Conservation (phyloP, 2,888 invertebrate species). For the Sabatieria punctata region DNA sequence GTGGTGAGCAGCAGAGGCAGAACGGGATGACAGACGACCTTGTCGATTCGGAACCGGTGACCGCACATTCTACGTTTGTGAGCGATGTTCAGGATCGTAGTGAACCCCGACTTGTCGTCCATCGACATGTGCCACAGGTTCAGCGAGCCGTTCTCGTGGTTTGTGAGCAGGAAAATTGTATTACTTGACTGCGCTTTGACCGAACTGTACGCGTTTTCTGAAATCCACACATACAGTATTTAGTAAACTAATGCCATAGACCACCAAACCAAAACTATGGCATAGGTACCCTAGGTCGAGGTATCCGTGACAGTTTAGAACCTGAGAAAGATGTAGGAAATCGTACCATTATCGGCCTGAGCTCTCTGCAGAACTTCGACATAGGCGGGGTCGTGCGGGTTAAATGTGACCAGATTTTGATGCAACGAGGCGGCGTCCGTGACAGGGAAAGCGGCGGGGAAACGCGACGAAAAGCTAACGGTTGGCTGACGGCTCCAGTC, state of each 20-base stretch:
- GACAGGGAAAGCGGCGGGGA: constrained; percentile 85
- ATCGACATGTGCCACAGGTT: constrained; percentile 94
- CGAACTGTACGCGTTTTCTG: no score
- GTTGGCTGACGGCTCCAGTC: constrained; percentile 90
- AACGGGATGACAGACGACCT: constrained; percentile 95
- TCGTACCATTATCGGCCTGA: no score
- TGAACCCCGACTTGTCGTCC: constrained; percentile 80
- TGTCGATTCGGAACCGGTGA: constrained; percentile 81
- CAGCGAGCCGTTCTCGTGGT: constrained; percentile 87
- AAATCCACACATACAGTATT: no score
- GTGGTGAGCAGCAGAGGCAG: constrained; percentile 85
- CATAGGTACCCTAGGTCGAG: no score
- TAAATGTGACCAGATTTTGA: constrained; percentile 76
- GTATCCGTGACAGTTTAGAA: no score
- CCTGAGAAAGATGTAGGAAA: no score
- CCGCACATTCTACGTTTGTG: constrained; percentile 94
- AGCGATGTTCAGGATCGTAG: constrained; percentile 71
- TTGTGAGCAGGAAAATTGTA: constrained; percentile 45
- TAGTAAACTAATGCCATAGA: no score
- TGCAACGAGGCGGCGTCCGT: constrained; percentile 48
- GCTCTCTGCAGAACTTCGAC: constrained; percentile 10
- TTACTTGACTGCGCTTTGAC: neutral
- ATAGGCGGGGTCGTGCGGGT: constrained; percentile 43
- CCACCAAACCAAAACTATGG: no score
- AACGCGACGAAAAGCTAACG: constrained; percentile 89